phyloP scores from a whole-genome alignment of 1,140 invertebrate genomes.

The Zeugodacus cucurbitae region DNA sequence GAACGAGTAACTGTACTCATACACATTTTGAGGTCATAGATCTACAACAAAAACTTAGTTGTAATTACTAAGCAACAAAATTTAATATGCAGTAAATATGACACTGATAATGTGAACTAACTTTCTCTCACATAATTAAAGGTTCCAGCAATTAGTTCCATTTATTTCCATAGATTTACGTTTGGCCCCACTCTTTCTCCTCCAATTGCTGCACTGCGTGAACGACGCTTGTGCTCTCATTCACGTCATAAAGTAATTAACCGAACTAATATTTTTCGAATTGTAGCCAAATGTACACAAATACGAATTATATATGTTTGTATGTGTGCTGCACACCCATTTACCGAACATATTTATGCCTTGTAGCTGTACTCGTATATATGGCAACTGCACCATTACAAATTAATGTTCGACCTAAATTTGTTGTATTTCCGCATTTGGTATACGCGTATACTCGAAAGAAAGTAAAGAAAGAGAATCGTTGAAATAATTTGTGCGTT shows the following conservation, averaged over 20 bases:
- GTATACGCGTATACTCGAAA: neutral
- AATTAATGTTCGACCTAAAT: conserved; percentile 20
- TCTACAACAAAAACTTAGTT: too few species aligned
- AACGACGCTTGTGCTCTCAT: neutral
- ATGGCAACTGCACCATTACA: neutral
- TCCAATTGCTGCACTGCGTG: neutral
- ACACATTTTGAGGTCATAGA: too few species aligned
- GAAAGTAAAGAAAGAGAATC: neutral
- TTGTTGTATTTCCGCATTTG: neutral
- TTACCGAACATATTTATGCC: neutral
- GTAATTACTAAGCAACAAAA: too few species aligned
- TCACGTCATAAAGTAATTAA: neutral
- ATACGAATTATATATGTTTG: neutral
- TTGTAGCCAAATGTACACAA: neutral
- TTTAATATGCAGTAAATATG: too few species aligned
- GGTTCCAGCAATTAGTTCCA: neutral
- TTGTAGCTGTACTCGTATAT: neutral
- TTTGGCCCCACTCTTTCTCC: too few species aligned
- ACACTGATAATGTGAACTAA: too few species aligned
- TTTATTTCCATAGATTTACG: neutral
- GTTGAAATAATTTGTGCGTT: neutral
- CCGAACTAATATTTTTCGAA: neutral
- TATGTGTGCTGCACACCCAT: neutral
- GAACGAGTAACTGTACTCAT: too few species aligned
- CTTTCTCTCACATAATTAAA: neutral